Conservation (phyloP, 2,113 vertebrate species). For the Lamprologus ornatipinnis region DNA sequence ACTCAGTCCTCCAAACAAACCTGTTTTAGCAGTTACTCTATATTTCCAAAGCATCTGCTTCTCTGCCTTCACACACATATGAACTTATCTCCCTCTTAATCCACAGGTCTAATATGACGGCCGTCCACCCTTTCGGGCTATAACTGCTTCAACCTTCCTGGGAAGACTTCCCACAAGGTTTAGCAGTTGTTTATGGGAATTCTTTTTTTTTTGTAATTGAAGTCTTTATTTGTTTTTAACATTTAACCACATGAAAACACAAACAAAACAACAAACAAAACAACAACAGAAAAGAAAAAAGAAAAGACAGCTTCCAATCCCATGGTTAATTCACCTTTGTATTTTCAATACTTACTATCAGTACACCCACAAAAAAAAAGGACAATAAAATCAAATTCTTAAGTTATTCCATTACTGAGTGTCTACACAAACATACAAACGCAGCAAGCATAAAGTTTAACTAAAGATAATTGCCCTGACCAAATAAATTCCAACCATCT, state of each 20-base stretch:
- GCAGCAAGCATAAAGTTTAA: no score
- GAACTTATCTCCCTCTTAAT: neutral
- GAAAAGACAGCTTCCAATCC: no score
- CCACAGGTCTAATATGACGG: fast-evolving
- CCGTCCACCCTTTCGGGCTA: fast-evolving
- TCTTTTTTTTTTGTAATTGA: no score
- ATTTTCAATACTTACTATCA: no score
- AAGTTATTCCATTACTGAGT: fast-evolving
- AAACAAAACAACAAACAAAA: fast-evolving
- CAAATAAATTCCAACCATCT: fast-evolving
- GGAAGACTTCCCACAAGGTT: neutral
- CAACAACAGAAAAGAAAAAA: no score
- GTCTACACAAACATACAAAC: no score
- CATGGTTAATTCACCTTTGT: no score
- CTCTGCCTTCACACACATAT: neutral
- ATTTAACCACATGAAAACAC: no score
- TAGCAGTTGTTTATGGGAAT: neutral
- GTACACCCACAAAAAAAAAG: fast-evolving
- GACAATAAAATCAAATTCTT: no score
- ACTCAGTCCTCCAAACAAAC: neutral
- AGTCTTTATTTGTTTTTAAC: no score
- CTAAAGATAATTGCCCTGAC: no score
- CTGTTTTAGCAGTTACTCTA: neutral
- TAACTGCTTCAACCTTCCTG: neutral
- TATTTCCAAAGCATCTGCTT: fast-evolving